A percentile compares a stretch with the other conserved stretches of the same genome.
phyloP scores from a whole-genome alignment of 2,888 invertebrate genomes.

The Eupithecia dodoneata region DNA sequence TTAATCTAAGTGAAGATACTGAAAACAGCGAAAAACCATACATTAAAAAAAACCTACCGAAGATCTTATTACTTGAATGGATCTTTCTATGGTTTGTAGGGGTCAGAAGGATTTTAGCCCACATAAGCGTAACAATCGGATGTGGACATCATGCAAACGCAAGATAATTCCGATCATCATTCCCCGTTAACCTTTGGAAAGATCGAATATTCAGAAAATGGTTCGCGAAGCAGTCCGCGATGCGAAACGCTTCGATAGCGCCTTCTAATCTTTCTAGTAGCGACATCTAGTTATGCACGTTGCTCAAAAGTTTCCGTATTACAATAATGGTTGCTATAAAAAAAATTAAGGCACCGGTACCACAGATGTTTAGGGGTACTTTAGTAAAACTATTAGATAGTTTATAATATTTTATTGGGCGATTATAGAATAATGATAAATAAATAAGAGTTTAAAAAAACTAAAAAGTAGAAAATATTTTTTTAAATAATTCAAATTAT shows the following conservation, averaged over 20 bases:
- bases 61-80: constrained; percentile 33
- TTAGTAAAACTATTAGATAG: background rate
- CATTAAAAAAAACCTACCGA: too few species aligned
- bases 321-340: background rate
- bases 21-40: too few species aligned
- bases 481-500: too few species aligned
- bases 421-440: too few species aligned
- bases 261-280: constrained; percentile 51
- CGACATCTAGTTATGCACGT: constrained; percentile 58
- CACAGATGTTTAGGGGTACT: background rate
- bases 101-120: constrained; percentile 78
- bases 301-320: background rate
- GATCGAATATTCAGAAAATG: constrained; percentile 52
- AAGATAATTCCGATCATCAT: constrained; percentile 76
- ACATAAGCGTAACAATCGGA: constrained; percentile 78
- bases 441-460: too few species aligned
- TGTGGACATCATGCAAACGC: constrained; percentile 77
- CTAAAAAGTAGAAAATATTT: too few species aligned
- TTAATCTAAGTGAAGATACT: too few species aligned
- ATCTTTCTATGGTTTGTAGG: constrained; percentile 65
- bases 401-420: background rate
- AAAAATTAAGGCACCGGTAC: background rate
- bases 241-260: constrained; percentile 56
- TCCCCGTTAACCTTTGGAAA: constrained; percentile 81
- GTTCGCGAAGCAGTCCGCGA: background rate